Percentiles rank a stretch among this genome's conserved stretches.
Conservation (phyloP, 2,888 invertebrate species). For the Phaonia tiefii region DNA sequence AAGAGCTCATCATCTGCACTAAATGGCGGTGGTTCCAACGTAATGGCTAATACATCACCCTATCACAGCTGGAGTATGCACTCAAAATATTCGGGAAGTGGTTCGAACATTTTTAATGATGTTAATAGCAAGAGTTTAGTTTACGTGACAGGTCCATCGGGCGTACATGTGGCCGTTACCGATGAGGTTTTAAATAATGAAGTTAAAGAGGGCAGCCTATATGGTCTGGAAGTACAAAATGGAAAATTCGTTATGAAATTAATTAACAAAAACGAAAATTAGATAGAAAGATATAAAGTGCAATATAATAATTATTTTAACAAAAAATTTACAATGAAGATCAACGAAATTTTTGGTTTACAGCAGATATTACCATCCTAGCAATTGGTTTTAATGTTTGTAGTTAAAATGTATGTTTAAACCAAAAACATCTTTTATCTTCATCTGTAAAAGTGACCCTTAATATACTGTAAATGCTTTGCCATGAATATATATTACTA, state of each 20-base stretch:
- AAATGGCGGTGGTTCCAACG: conserved; percentile 62
- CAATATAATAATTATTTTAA: conserved; percentile 4
- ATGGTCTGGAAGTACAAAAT: conserved; percentile 83
- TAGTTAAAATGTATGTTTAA: too few relatives aligned
- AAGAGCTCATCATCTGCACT: conserved; percentile 73
- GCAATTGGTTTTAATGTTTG: not conserved
- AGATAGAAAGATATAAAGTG: not conserved
- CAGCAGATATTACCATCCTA: not conserved
- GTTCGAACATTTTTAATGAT: conserved; percentile 81
- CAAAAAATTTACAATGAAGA: too few relatives aligned
- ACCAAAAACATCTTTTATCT: too few relatives aligned
- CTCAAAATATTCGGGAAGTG: conserved; percentile 80
- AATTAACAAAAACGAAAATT: conserved; percentile 79
- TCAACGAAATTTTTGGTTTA: not conserved
- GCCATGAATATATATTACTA: too few relatives aligned
- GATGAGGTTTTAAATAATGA: conserved; percentile 91
- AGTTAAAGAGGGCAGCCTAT: conserved; percentile 89
- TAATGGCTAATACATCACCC: conserved; percentile 71
- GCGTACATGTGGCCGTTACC: conserved; percentile 90
- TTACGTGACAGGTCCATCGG: conserved; percentile 90
- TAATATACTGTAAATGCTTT: too few relatives aligned
- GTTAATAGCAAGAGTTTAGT: conserved; percentile 82
- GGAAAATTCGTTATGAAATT: conserved; percentile 81
- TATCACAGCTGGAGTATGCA: conserved; percentile 77
- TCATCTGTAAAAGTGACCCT: too few relatives aligned